A percentile compares a stretch with the other conserved stretches of the same genome.
Evolutionary conservation across 1,140 invertebrate species (phyloP).

Genomic region (Phortica variegata): DNA sequence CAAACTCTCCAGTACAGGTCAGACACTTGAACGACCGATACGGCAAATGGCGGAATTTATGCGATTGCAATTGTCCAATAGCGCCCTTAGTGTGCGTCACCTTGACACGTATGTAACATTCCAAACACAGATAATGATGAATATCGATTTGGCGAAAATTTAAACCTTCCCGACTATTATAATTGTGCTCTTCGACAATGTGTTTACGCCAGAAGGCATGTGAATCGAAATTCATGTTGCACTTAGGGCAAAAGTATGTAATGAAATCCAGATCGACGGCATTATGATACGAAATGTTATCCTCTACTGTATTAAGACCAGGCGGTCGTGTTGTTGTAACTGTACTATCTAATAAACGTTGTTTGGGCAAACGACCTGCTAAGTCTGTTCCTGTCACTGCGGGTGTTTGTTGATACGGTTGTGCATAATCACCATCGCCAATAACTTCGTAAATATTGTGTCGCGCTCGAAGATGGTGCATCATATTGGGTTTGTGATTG

Average conservation of each 20-base stretch:
- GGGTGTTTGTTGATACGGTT: too few species aligned
- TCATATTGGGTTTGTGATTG: constrained; percentile 52
- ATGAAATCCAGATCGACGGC: constrained; percentile 49
- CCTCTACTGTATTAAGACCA: constrained; percentile 42
- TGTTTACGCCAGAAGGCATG: constrained; percentile 52
- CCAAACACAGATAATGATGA: constrained; percentile 47
- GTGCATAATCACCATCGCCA: too few species aligned
- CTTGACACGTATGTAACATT: constrained; percentile 50
- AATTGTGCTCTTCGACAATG: constrained; percentile 46
- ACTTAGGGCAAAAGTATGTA: constrained; percentile 45
- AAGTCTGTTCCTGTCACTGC: constrained; percentile 5
- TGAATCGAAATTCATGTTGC: constrained; percentile 47
- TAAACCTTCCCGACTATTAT: constrained; percentile 40
- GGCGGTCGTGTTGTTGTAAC: constrained; percentile 19
- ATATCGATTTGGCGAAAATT: constrained; percentile 50
- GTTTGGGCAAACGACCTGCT: constrained; percentile 19
- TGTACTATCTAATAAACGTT: background rate
- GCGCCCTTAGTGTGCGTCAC: constrained; percentile 52
- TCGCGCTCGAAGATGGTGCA: constrained; percentile 36
- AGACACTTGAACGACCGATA: constrained; percentile 50
- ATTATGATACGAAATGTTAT: constrained; percentile 49
- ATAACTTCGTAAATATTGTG: constrained; percentile 35
- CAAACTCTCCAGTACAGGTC: constrained; percentile 41
- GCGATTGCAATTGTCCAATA: constrained; percentile 49
- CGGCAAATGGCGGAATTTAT: constrained; percentile 49